These are phyloP conservation scores for Himalopsyche japonica DNA, from an alignment of 2,888 invertebrate species.

Conservation along the genomic window DNA sequence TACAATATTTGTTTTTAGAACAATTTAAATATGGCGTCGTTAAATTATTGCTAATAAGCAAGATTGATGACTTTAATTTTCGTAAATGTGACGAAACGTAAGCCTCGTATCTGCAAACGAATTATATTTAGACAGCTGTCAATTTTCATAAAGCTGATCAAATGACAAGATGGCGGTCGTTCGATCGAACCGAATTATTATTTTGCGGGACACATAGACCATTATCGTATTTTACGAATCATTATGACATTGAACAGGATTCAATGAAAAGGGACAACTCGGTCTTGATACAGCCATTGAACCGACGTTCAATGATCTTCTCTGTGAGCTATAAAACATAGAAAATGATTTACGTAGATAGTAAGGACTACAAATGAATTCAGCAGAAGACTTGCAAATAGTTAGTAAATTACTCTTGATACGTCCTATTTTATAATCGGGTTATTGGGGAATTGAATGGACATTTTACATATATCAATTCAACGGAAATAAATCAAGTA, in stretches of 20 bases:
- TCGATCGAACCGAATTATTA: neutral
- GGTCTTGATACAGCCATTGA: neutral
- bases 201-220: neutral
- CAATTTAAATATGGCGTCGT: neutral
- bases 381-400: too few species aligned
- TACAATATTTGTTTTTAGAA: neutral
- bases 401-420: too few species aligned
- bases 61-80: neutral
- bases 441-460: too few species aligned
- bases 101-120: neutral
- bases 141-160: constrained; percentile 10
- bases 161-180: neutral
- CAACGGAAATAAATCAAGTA: too few species aligned
- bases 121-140: constrained; percentile 24
- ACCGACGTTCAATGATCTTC: too few species aligned
- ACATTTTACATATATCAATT: too few species aligned
- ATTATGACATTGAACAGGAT: constrained; percentile 22
- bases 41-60: neutral
- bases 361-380: too few species aligned
- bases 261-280: neutral
- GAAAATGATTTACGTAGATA: too few species aligned
- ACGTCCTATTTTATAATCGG: too few species aligned
- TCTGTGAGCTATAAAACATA: too few species aligned
- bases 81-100: neutral
- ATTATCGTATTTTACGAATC: neutral